These are phyloP conservation scores for Danio kyathit DNA, from an alignment of 2,797 vertebrate species.

Conservation along the genomic window DNA sequence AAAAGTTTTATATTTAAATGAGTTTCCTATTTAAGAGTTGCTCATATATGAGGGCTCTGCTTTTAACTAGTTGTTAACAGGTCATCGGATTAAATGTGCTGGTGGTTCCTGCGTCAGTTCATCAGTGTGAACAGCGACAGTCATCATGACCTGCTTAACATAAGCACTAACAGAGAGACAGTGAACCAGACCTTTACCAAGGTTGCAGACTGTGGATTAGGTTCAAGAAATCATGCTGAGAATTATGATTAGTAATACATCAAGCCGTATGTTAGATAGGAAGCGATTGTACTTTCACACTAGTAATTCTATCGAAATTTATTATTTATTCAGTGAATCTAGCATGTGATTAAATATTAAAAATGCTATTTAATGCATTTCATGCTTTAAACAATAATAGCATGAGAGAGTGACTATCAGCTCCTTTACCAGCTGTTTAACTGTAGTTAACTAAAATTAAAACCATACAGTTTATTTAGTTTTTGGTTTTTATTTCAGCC, in stretches of 20 bases:
- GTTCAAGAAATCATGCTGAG: not conserved
- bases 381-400: not conserved
- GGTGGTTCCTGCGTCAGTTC: conserved; percentile 32
- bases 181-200: not conserved
- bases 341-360: not conserved
- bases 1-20: not conserved
- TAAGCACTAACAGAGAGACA: not conserved
- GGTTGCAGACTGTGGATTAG: conserved; percentile 20
- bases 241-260: not conserved
- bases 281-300: not conserved
- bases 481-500: too few relatives aligned
- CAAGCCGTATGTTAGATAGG: too few relatives aligned
- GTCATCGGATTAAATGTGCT: conserved; percentile 35
- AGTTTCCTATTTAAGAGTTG: not conserved
- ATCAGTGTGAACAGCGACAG: conserved; percentile 37
- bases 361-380: not conserved
- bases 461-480: too few relatives aligned
- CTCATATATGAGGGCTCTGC: not conserved
- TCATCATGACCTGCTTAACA: conserved; percentile 24
- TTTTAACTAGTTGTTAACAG: conserved; percentile 4
- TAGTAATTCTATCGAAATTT: not conserved
- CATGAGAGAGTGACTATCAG: not conserved
- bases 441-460: too few relatives aligned
- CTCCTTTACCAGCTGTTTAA: not conserved
- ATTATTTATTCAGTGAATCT: not conserved